Conservation (phyloP, 2,797 vertebrate species). For the Columba guinea region DNA sequence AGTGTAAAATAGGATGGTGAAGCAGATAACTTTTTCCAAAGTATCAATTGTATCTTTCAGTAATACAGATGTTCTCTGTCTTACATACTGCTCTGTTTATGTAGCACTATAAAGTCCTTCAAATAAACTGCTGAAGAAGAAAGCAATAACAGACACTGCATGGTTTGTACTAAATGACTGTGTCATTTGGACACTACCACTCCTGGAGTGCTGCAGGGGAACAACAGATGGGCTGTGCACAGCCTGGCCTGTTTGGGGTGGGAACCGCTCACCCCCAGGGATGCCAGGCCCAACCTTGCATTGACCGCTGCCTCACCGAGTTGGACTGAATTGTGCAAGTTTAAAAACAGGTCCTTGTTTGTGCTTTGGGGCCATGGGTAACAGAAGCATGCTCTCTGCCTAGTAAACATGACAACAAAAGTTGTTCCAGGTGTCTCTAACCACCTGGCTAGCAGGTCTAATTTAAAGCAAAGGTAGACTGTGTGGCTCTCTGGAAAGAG, state of each 20-base stretch:
- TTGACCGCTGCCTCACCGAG: neutral
- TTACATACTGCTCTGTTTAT: neutral
- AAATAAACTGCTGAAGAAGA: neutral
- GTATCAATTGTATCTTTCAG: neutral
- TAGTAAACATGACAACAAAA: neutral
- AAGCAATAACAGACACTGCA: neutral
- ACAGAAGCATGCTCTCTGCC: neutral
- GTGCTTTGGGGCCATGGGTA: fast-evolving
- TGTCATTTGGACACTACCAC: neutral
- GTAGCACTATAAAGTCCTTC: neutral
- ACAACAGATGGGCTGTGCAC: neutral
- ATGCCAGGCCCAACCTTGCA: neutral
- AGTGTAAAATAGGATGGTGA: neutral
- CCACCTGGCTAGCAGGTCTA: neutral
- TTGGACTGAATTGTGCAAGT: neutral
- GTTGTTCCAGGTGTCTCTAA: neutral
- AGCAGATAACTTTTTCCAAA: neutral
- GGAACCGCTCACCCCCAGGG: neutral
- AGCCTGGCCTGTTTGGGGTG: neutral
- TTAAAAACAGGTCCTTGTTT: neutral
- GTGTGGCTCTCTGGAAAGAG: neutral
- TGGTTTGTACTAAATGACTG: neutral
- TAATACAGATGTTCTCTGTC: neutral
- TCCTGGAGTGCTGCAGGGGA: neutral
- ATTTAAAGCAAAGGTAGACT: neutral